Evolutionary conservation across 2,113 vertebrate species (phyloP).

Genomic region (Rhinopomastus cyanomelas): DNA sequence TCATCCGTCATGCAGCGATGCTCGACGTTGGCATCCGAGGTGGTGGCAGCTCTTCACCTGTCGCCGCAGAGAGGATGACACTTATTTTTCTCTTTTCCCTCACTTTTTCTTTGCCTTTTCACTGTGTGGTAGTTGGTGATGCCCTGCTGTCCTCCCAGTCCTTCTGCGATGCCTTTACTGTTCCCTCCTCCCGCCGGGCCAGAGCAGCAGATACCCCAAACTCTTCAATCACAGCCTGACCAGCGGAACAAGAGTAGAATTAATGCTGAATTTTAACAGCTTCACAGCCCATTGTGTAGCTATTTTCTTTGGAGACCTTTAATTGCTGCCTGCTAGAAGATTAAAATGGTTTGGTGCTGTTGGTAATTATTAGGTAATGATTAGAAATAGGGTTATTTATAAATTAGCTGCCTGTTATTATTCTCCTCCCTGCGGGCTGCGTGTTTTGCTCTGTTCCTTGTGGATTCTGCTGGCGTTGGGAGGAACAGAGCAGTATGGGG

Average conservation of each 20-base stretch:
- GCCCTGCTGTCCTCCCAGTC: rapidly evolving
- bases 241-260: rapidly evolving
- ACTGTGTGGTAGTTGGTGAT: not conserved
- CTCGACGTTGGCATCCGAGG: not conserved
- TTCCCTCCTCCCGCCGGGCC: not conserved
- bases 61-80: not conserved
- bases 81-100: not conserved
- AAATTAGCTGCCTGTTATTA: not conserved
- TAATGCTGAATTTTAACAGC: not conserved
- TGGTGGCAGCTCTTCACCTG: not conserved
- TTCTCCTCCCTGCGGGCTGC: not conserved
- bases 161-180: not conserved
- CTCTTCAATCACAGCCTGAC: not conserved
- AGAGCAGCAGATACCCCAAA: rapidly evolving
- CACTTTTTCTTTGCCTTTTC: no score
- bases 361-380: not conserved
- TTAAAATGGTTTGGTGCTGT: not conserved
- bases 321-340: not conserved
- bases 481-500: rapidly evolving
- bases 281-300: not conserved
- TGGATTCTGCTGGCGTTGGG: not conserved
- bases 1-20: rapidly evolving
- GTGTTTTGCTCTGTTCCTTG: not conserved
- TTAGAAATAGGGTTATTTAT: not conserved
- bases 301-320: not conserved